Percentiles rank a stretch among this genome's conserved stretches.
phyloP scores from a whole-genome alignment of 2,113 vertebrate species.

The Proteles cristata region DNA sequence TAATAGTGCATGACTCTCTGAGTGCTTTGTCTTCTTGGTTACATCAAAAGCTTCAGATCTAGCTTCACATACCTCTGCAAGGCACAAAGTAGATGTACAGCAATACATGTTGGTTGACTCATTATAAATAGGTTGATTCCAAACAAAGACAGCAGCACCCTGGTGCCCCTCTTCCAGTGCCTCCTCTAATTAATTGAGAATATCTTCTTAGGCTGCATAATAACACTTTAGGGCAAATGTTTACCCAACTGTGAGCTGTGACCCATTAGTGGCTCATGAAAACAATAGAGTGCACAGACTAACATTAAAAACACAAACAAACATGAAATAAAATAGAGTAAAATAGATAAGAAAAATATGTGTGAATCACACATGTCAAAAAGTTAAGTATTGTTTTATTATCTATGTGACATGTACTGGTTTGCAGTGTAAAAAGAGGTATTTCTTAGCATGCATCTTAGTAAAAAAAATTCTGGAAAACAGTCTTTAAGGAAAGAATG shows the following conservation, averaged over 20 bases:
- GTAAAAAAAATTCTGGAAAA: not conserved
- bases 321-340: not conserved
- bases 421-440: not conserved
- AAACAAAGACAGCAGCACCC: not conserved
- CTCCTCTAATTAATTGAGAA: not conserved
- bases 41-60: not conserved
- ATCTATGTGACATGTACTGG: not conserved
- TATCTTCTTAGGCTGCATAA: not conserved
- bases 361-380: not conserved
- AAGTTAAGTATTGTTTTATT: not conserved
- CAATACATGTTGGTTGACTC: not conserved
- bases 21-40: not conserved
- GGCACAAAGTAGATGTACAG: not conserved
- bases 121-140: slow-evolving; percentile 3
- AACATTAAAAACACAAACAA: not conserved
- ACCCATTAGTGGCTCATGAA: not conserved
- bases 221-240: not conserved
- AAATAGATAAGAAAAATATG: not conserved
- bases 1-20: not conserved
- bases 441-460: not conserved
- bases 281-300: not conserved
- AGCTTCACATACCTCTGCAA: not conserved
- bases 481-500: not conserved
- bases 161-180: not conserved
- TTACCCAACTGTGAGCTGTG: not conserved